phyloP scores from a whole-genome alignment of 2,113 vertebrate species.

The Scalopus aquaticus region DNA sequence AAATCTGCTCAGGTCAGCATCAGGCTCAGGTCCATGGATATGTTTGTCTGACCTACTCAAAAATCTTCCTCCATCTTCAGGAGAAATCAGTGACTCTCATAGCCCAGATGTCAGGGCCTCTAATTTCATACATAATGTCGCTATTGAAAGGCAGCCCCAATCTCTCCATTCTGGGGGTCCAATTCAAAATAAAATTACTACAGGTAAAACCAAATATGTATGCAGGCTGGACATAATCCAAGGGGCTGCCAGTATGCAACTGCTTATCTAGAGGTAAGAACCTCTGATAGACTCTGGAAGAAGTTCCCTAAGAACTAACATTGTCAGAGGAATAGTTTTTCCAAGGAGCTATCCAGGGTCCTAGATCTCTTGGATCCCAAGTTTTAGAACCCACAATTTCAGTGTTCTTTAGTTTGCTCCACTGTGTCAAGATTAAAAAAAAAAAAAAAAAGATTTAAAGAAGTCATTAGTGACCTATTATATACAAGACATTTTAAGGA shows the following conservation, averaged over 20 bases:
- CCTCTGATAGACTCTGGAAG: background rate
- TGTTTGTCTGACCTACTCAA: background rate
- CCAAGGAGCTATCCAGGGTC: slow-evolving; percentile 17
- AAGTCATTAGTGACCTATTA: background rate
- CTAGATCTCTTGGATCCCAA: background rate
- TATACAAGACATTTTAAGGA: background rate
- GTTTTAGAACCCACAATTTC: background rate
- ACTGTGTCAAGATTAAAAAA: background rate
- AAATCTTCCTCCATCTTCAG: slow-evolving; percentile 2
- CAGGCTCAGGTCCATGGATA: background rate
- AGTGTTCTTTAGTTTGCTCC: background rate
- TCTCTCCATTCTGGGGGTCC: background rate
- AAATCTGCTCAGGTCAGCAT: background rate
- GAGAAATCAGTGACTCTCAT: background rate
- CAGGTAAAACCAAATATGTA: background rate
- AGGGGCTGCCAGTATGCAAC: background rate
- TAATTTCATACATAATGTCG: background rate
- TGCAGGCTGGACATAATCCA: background rate
- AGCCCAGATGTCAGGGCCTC: background rate
- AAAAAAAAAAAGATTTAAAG: no score
- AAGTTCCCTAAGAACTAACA: background rate
- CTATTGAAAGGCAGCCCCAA: background rate
- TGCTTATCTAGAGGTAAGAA: slow-evolving; percentile 26
- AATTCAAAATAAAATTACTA: slow-evolving; percentile 3
- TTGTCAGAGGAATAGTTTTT: background rate